These are phyloP conservation scores for Lutjanus argentimaculatus DNA, from an alignment of 2,797 vertebrate species.

Conservation along the genomic window DNA sequence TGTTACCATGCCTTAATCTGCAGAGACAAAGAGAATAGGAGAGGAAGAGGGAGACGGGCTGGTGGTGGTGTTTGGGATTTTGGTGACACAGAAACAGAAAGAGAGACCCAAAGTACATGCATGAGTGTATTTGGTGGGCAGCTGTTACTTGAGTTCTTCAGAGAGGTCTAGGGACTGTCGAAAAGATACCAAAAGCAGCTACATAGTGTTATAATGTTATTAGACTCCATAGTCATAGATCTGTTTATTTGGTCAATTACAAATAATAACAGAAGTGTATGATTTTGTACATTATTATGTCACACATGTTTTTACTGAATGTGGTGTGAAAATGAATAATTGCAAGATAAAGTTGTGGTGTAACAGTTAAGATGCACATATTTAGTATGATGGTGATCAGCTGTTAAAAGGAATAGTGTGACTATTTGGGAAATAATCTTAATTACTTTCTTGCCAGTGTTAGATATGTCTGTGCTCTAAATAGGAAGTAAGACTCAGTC, in stretches of 20 bases:
- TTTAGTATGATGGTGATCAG: background rate
- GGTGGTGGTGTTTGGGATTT: slow-evolving; percentile 6
- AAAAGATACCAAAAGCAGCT: background rate
- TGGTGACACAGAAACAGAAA: background rate
- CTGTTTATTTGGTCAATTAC: background rate
- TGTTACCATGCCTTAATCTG: slow-evolving; percentile 62
- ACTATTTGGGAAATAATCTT: background rate
- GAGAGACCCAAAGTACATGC: background rate
- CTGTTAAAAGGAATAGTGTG: background rate
- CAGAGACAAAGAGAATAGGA: slow-evolving; percentile 17
- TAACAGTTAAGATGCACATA: background rate
- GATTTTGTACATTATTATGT: background rate
- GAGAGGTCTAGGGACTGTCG: background rate
- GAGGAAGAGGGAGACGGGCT: slow-evolving; percentile 3
- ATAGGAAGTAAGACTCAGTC: background rate
- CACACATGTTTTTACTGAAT: background rate
- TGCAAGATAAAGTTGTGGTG: background rate
- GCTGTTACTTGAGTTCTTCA: slow-evolving; percentile 18
- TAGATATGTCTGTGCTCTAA: background rate
- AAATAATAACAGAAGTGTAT: background rate
- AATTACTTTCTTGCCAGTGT: background rate
- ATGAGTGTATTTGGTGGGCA: slow-evolving; percentile 26
- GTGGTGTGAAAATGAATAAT: background rate
- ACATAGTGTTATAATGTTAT: background rate
- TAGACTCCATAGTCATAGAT: background rate